These are phyloP conservation scores for Gallinago jamesoni DNA, from an alignment of 2,113 vertebrate species.

Conservation along the genomic window DNA sequence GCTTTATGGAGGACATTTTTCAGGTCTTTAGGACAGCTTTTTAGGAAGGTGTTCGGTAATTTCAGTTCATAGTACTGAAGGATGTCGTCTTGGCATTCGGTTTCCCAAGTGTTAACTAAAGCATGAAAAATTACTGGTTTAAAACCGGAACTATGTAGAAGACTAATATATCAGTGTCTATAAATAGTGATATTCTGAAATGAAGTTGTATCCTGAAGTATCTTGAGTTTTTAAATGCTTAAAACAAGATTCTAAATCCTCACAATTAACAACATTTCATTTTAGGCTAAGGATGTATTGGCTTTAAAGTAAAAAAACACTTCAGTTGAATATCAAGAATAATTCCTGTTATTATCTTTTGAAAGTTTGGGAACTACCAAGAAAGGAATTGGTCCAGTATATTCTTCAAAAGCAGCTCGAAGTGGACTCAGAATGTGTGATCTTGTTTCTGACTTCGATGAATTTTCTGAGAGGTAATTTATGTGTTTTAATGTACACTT, in stretches of 20 bases:
- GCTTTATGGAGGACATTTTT: background rate
- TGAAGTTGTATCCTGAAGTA: background rate
- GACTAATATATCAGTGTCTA: background rate
- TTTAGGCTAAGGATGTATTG: background rate
- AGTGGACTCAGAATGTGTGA: conserved; percentile 97
- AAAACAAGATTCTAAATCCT: background rate
- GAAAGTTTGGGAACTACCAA: conserved; percentile 95
- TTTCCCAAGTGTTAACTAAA: background rate
- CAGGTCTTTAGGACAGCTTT: background rate
- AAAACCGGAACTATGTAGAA: background rate
- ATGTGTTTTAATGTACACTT: background rate
- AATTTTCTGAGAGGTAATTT: conserved; percentile 93
- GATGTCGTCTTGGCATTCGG: background rate
- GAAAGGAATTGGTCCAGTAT: conserved; percentile 97
- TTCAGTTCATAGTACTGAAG: background rate
- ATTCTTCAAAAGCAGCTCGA: conserved; percentile 95
- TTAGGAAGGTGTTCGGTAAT: background rate
- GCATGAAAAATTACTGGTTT: background rate
- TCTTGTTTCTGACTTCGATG: conserved; percentile 91
- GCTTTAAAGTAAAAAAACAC: background rate
- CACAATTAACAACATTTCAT: background rate
- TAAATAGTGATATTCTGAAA: background rate
- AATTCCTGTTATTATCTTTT: conserved; percentile 48
- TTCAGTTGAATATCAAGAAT: background rate
- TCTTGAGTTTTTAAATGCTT: background rate